Conservation (phyloP, 2,797 vertebrate genomes). For the Syngnathus acus region DNA sequence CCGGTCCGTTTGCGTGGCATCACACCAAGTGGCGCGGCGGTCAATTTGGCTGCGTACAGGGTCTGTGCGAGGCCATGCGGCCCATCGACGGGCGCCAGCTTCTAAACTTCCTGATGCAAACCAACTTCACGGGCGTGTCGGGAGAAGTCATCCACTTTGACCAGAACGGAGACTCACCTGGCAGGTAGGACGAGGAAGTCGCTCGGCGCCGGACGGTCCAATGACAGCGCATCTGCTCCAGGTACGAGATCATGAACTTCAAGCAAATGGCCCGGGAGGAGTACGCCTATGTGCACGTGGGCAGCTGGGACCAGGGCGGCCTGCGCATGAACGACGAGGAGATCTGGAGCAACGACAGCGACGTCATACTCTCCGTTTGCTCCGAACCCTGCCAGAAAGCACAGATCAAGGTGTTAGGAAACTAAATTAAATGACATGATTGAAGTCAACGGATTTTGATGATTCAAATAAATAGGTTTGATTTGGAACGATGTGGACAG, state of each 20-base stretch:
- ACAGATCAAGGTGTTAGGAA: conserved; percentile 84
- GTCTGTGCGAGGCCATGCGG: conserved; percentile 88
- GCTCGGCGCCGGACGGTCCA: background rate
- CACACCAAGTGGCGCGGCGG: no score
- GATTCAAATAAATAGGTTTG: no score
- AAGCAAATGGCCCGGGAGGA: conserved; percentile 84
- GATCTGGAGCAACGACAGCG: conserved; percentile 87
- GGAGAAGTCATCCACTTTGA: conserved; percentile 91
- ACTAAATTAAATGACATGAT: no score
- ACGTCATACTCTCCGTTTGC: conserved; percentile 88
- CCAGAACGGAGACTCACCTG: conserved; percentile 94
- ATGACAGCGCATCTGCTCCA: conserved; percentile 40
- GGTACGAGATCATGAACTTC: conserved; percentile 99
- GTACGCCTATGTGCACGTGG: conserved; percentile 93
- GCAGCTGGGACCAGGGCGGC: conserved; percentile 96
- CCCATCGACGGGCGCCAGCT: conserved; percentile 92
- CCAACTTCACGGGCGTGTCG: conserved; percentile 91
- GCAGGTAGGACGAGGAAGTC: conserved; percentile 65
- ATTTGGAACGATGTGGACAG: conserved; percentile 49
- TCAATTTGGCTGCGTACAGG: conserved; percentile 39
- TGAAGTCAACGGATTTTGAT: no score
- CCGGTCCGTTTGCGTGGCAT: no score
- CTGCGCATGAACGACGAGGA: conserved; percentile 94
- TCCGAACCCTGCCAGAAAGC: conserved; percentile 94
- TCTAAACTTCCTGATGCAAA: conserved; percentile 92